These are phyloP conservation scores for Cheiracanthium punctorium DNA, from an alignment of 2,888 invertebrate genomes.

Conservation along the genomic window DNA sequence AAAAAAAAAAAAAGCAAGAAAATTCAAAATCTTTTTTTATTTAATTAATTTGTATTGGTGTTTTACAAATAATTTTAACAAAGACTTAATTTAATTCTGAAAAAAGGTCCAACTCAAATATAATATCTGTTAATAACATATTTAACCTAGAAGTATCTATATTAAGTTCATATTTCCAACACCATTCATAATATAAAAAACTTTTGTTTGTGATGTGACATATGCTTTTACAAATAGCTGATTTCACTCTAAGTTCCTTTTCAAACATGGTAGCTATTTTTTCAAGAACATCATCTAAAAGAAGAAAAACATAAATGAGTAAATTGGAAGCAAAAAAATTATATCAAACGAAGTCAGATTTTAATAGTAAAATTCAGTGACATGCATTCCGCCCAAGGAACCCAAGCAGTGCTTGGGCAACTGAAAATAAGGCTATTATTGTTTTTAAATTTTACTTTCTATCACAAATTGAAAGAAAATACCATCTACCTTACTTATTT, in stretches of 20 bases:
- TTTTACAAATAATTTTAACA: neutral
- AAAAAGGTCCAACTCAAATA: constrained; percentile 25
- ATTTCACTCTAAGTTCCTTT: constrained; percentile 38
- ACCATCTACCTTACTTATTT: no score
- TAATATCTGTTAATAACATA: neutral
- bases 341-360: neutral
- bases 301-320: neutral
- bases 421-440: no score
- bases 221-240: constrained; percentile 29
- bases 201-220: constrained; percentile 12
- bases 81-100: neutral
- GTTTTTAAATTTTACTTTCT: no score
- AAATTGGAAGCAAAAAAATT: neutral
- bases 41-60: no score
- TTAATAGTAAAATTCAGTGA: no score
- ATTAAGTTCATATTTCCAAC: constrained; percentile 54
- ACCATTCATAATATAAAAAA: constrained; percentile 28
- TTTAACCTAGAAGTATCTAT: constrained; percentile 34
- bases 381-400: no score
- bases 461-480: no score
- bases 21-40: no score
- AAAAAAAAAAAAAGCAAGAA: no score
- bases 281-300: constrained; percentile 35
- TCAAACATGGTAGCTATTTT: constrained; percentile 25
- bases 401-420: no score